These are phyloP conservation scores for Drosophila elegans DNA, from an alignment of 1,140 invertebrate species.

Conservation along the genomic window DNA sequence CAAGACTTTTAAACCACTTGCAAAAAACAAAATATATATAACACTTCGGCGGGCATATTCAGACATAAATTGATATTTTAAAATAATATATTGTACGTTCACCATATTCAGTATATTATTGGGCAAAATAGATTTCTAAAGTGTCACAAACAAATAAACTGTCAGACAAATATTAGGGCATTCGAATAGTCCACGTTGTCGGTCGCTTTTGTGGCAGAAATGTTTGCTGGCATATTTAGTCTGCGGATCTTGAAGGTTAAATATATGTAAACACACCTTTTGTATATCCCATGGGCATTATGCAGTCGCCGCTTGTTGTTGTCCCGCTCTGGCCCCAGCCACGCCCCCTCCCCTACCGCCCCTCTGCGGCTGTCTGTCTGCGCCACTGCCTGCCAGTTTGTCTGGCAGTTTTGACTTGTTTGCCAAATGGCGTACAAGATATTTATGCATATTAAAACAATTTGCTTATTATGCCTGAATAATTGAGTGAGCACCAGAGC, in stretches of 20 bases:
- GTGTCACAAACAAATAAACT: background rate
- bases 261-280: constrained; percentile 81
- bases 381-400: constrained; percentile 62
- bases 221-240: constrained; percentile 74
- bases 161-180: constrained; percentile 30
- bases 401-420: constrained; percentile 82
- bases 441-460: constrained; percentile 84
- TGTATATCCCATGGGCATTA: constrained; percentile 60
- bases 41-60: background rate
- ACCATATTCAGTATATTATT: background rate
- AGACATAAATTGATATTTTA: background rate
- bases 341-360: background rate
- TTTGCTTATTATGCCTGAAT: constrained; percentile 84
- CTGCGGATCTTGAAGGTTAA: constrained; percentile 79
- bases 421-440: constrained; percentile 83
- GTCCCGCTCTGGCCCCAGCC: background rate
- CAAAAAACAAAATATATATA: background rate
- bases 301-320: constrained; percentile 43
- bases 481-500: constrained; percentile 70
- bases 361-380: constrained; percentile 1
- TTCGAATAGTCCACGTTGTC: constrained; percentile 6
- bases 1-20: background rate
- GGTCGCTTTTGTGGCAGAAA: constrained; percentile 34
- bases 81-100: background rate
- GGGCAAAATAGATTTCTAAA: background rate